phyloP scores from a whole-genome alignment of 2,888 invertebrate species.

The Agrochola lychnidis region DNA sequence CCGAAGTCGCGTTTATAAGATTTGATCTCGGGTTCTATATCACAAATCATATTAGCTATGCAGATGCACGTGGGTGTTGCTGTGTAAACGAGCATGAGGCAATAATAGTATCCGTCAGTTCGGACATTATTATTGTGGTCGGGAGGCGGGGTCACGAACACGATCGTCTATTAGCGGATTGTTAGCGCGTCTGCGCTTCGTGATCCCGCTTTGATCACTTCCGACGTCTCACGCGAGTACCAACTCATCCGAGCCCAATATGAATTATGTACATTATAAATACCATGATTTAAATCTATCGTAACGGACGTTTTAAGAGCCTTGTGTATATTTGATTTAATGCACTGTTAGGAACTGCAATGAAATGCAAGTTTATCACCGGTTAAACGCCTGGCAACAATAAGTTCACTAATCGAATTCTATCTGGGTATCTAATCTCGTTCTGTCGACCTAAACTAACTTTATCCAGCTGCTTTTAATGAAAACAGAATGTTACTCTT shows the following conservation, averaged over 20 bases:
- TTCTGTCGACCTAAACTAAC: constrained; percentile 6
- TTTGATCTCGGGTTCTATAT: constrained; percentile 56
- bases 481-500: constrained; percentile 20
- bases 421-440: constrained; percentile 3
- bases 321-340: constrained; percentile 50
- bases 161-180: constrained; percentile 86
- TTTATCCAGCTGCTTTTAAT: neutral
- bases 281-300: constrained; percentile 59
- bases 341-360: constrained; percentile 36
- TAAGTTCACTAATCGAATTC: neutral
- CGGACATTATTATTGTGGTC: constrained; percentile 79
- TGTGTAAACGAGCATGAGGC: constrained; percentile 63
- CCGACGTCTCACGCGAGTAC: constrained; percentile 77
- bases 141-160: constrained; percentile 84
- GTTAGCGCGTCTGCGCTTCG: constrained; percentile 86
- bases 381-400: neutral
- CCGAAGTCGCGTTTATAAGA: constrained; percentile 54
- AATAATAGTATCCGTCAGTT: constrained; percentile 69
- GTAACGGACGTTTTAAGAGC: constrained; percentile 45
- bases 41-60: constrained; percentile 62
- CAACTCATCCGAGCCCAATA: constrained; percentile 66
- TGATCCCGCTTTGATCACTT: constrained; percentile 86
- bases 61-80: constrained; percentile 56
- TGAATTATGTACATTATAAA: constrained; percentile 66
- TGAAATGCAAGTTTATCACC: constrained; percentile 34